These are phyloP conservation scores for Corvus cornix DNA, from an alignment of 2,113 vertebrate genomes.

Conservation along the genomic window DNA sequence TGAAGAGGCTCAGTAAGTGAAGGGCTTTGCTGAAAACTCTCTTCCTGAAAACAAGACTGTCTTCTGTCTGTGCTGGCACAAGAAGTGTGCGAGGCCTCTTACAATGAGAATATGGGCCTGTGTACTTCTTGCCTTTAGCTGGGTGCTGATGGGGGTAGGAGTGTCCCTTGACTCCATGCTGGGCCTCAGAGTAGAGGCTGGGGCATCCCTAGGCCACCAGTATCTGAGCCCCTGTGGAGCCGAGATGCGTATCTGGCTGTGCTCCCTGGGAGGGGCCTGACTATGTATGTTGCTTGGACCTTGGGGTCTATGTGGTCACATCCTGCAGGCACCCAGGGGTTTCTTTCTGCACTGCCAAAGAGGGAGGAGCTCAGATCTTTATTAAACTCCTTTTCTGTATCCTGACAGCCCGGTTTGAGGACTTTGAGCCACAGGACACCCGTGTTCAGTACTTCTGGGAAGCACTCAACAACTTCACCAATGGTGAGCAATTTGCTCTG, in stretches of 20 bases:
- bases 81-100: neutral
- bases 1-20: constrained; percentile 88
- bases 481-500: constrained; percentile 77
- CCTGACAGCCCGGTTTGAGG: constrained; percentile 88
- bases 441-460: constrained; percentile 96
- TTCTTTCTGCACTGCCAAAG: neutral
- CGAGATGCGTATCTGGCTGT: neutral
- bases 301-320: neutral
- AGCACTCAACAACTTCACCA: constrained; percentile 95
- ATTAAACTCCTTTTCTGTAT: neutral
- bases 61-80: neutral
- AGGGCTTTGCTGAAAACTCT: neutral
- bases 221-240: neutral
- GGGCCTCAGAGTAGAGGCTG: neutral
- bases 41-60: neutral
- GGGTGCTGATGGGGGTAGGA: neutral
- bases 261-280: neutral
- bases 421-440: constrained; percentile 87
- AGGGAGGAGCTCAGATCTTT: neutral
- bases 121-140: neutral
- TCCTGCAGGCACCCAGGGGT: neutral
- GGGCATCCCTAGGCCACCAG: neutral
- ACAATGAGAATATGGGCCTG: neutral
- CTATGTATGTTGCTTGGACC: accelerated
- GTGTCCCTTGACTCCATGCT: neutral